Evolutionary conservation across 37 sponge, comb jelly and placozoan species (phyloP).

Genomic region (Spongia lamella): DNA sequence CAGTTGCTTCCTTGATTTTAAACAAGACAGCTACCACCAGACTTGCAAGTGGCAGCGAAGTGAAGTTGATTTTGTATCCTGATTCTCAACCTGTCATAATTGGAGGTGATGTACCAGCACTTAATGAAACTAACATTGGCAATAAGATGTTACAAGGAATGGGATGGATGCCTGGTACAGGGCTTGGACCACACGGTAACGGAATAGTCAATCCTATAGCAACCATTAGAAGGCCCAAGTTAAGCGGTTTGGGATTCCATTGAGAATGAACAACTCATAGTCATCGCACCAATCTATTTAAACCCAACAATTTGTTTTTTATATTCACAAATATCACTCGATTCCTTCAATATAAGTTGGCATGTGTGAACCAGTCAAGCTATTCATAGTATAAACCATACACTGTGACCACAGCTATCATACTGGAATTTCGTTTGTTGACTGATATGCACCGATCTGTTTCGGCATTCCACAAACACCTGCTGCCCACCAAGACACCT

Average conservation of each 20-base stretch:
- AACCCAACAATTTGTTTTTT: no score
- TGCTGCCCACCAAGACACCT: no score
- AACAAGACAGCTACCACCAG: constrained; percentile 39
- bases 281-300: no score
- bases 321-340: no score
- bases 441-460: no score
- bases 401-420: no score
- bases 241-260: constrained; percentile 34
- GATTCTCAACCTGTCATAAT: constrained; percentile 5
- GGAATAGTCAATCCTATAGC: constrained; percentile 59
- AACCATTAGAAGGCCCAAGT: constrained; percentile 26
- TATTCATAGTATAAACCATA: no score
- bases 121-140: constrained; percentile 50
- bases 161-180: constrained; percentile 73
- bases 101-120: constrained; percentile 14
- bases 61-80: constrained; percentile 30
- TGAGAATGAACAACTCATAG: no score
- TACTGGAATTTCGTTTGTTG: no score
- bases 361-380: no score
- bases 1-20: constrained; percentile 36
- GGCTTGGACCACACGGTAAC: constrained; percentile 50
- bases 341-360: no score
- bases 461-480: no score
- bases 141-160: constrained; percentile 63
- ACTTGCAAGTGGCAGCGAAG: constrained; percentile 22